phyloP scores from a whole-genome alignment of 2,113 vertebrate genomes.

The Dryoscopus gambensis region DNA sequence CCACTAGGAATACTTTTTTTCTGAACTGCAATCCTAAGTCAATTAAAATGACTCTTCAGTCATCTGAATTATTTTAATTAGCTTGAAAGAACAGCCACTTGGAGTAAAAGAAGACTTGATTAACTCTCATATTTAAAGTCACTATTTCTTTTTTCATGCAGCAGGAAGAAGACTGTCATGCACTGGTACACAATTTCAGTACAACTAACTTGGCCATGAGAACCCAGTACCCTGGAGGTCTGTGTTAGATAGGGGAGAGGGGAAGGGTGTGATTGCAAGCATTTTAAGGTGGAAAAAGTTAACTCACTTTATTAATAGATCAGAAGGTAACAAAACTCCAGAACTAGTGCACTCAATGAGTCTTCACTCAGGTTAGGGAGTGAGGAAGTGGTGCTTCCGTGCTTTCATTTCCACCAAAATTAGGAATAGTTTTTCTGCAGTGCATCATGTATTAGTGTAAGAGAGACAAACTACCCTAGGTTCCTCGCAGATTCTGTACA shows the following conservation, averaged over 20 bases:
- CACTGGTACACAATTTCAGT: slow-evolving; percentile 10
- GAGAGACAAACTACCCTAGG: neutral
- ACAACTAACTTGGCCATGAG: neutral
- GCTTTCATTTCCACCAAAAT: neutral
- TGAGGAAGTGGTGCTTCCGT: neutral
- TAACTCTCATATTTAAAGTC: slow-evolving; percentile 10
- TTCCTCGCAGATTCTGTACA: neutral
- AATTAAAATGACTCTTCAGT: slow-evolving; percentile 20
- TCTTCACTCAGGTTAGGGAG: neutral
- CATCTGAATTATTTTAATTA: slow-evolving; percentile 43
- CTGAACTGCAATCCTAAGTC: neutral
- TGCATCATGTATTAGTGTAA: neutral
- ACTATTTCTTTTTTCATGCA: neutral
- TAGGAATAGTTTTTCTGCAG: neutral
- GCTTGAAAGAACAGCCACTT: slow-evolving; percentile 26
- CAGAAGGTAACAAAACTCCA: neutral
- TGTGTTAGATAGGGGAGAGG: neutral
- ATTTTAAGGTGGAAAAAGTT: slow-evolving; percentile 4
- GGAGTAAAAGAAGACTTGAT: slow-evolving; percentile 20
- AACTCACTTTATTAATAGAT: neutral
- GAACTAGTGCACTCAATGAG: neutral
- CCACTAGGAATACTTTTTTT: neutral
- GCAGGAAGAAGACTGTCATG: neutral
- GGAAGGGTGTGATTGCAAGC: neutral
- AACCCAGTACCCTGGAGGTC: neutral